Percentiles rank a stretch among this genome's conserved stretches.
Conservation (phyloP, 2,113 vertebrate genomes). For the Urocitellus parryii region DNA sequence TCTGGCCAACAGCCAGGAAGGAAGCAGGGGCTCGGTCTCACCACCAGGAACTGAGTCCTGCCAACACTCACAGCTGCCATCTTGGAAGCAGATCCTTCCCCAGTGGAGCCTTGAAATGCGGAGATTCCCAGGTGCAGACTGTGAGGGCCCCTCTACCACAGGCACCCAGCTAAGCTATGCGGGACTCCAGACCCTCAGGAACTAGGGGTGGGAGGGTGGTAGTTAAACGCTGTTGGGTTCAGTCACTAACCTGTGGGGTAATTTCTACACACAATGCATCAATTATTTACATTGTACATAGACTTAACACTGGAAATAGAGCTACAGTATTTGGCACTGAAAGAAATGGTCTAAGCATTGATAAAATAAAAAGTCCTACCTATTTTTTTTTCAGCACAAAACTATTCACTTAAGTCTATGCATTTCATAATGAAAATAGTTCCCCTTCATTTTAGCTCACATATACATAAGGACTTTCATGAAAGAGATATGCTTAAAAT, state of each 20-base stretch:
- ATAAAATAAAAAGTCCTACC: neutral
- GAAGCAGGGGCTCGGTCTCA: neutral
- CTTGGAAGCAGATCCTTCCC: neutral
- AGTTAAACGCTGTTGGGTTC: neutral
- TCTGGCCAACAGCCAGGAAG: neutral
- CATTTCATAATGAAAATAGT: neutral
- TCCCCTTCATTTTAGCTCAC: neutral
- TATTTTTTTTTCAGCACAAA: constrained; percentile 5
- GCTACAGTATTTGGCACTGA: neutral
- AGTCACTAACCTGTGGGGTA: neutral
- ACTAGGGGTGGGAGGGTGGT: neutral
- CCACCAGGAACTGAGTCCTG: rapidly evolving
- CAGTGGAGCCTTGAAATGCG: rapidly evolving
- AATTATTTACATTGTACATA: neutral
- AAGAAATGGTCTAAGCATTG: neutral
- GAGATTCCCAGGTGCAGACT: rapidly evolving
- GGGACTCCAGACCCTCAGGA: neutral
- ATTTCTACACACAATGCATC: neutral
- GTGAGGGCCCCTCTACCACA: neutral
- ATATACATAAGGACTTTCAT: neutral
- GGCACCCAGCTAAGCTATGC: neutral
- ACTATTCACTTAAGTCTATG: neutral
- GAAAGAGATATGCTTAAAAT: neutral
- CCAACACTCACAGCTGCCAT: neutral
- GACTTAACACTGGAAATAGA: neutral